Percentiles rank a stretch among this genome's conserved stretches.
phyloP scores from a whole-genome alignment of 2,797 vertebrate species.

The Sus cebifrons region DNA sequence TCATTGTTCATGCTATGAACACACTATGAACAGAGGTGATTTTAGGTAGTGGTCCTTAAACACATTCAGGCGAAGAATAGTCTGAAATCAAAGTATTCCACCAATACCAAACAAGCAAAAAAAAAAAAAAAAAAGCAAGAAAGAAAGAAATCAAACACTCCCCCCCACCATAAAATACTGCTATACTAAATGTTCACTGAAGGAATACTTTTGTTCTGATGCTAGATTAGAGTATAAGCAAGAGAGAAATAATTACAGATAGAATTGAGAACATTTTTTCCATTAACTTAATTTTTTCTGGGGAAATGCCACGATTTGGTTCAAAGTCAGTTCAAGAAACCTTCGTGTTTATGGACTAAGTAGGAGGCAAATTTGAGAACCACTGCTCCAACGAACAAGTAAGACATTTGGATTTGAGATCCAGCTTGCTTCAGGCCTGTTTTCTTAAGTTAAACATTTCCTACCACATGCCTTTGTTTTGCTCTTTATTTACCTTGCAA shows the following conservation, averaged over 20 bases:
- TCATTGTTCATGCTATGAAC: background rate
- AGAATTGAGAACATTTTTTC: background rate
- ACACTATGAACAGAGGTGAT: background rate
- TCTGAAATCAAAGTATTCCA: background rate
- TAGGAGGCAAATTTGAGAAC: background rate
- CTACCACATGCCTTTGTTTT: background rate
- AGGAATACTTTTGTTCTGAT: background rate
- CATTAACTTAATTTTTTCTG: background rate
- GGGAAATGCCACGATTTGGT: background rate
- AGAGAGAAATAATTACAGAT: background rate
- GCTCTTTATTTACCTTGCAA: background rate
- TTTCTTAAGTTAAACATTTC: conserved; percentile 27
- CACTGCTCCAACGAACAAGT: background rate
- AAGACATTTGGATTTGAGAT: background rate
- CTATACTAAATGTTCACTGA: background rate
- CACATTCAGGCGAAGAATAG: background rate
- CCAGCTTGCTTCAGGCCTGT: background rate
- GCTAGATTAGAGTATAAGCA: background rate
- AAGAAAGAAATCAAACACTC: background rate
- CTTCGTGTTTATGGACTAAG: background rate
- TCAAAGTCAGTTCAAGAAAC: background rate
- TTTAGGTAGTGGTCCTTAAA: background rate
- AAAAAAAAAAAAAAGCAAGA: too few relatives aligned
- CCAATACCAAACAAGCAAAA: background rate
- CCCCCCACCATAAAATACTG: background rate